These are phyloP conservation scores for Acrossocheilus fasciatus DNA, from an alignment of 2,797 vertebrate species.

Conservation along the genomic window DNA sequence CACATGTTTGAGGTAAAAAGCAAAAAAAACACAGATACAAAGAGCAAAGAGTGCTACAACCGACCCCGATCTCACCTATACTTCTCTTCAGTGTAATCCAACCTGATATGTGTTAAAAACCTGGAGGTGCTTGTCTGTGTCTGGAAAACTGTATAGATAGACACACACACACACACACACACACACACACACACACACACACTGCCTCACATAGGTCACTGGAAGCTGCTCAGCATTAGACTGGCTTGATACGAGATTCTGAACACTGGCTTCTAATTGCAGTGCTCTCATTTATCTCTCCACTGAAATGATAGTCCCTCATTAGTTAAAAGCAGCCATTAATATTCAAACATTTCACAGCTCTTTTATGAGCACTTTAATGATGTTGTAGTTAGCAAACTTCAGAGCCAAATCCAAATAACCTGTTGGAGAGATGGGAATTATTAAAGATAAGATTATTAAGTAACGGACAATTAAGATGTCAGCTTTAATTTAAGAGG, in stretches of 20 bases:
- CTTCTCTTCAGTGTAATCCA: conserved; percentile 9
- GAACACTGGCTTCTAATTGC: conserved; percentile 26
- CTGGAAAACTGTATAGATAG: conserved; percentile 1
- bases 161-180: conserved; percentile 17
- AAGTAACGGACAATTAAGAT: conserved; percentile 17
- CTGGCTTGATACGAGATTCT: conserved; percentile 1
- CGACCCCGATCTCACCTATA: neutral
- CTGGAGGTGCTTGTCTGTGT: conserved; percentile 4
- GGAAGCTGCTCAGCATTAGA: neutral
- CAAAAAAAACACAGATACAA: neutral
- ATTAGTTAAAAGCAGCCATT: conserved; percentile 31
- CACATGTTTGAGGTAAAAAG: neutral
- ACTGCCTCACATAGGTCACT: conserved; percentile 21
- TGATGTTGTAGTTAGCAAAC: conserved; percentile 19
- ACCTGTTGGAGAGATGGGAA: neutral
- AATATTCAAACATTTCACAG: conserved; percentile 30
- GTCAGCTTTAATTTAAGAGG: conserved; percentile 2
- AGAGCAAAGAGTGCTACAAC: neutral
- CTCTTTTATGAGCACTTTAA: conserved; percentile 13
- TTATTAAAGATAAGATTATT: conserved; percentile 11
- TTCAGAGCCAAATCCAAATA: neutral
- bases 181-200: neutral
- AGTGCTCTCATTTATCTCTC: conserved; percentile 2
- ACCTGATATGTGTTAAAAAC: conserved; percentile 28
- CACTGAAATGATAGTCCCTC: conserved; percentile 21